Evolutionary conservation across 2,797 vertebrate species (phyloP).

Genomic region (Tokudaia tokunoshimensis): DNA sequence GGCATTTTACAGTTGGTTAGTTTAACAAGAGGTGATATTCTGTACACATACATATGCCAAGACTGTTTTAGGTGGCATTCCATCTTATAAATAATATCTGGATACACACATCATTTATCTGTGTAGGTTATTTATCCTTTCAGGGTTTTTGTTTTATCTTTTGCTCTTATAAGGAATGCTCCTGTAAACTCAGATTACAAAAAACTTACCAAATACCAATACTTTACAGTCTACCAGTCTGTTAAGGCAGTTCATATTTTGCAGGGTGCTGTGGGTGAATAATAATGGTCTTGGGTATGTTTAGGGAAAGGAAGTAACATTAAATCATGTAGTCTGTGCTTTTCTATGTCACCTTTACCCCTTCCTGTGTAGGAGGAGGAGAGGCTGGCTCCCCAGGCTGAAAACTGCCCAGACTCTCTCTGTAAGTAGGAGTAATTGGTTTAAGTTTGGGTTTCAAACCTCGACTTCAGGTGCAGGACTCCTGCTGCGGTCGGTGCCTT

Average conservation of each 20-base stretch:
- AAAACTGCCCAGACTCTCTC: background rate
- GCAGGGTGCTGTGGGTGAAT: background rate
- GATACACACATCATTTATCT: background rate
- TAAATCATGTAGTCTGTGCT: background rate
- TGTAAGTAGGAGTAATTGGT: background rate
- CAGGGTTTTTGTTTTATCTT: background rate
- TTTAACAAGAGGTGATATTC: background rate
- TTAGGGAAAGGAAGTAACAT: background rate
- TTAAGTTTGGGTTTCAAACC: slow-evolving; percentile 16
- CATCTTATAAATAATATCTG: background rate
- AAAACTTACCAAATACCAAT: slow-evolving; percentile 29
- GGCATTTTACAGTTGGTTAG: background rate
- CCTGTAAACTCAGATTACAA: slow-evolving; percentile 41
- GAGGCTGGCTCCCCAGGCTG: background rate
- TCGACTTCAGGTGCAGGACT: slow-evolving; percentile 41
- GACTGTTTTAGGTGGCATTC: slow-evolving; percentile 5
- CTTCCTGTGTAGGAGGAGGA: background rate
- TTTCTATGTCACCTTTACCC: slow-evolving; percentile 1
- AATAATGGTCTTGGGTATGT: background rate
- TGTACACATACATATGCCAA: background rate
- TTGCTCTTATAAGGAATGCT: slow-evolving; percentile 50
- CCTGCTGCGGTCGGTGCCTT: background rate
- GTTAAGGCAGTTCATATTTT: background rate
- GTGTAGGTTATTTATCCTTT: background rate
- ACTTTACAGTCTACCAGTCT: background rate